Evolutionary conservation across 2,888 invertebrate species (phyloP).

Genomic region (Rhamnusium bicolor): DNA sequence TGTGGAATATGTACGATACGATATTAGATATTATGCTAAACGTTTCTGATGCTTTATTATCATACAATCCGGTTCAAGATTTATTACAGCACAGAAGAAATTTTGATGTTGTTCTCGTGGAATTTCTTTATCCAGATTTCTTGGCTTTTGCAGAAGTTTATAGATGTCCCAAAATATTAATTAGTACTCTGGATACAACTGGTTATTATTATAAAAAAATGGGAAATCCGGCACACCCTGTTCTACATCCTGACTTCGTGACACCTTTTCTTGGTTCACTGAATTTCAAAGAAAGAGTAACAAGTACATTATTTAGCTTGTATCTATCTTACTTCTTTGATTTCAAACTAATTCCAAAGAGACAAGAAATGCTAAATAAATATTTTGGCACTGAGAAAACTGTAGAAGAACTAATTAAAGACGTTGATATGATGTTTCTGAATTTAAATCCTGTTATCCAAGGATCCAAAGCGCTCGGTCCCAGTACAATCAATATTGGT

Average conservation of each 20-base stretch:
- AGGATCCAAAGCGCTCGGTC: neutral
- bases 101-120: constrained; percentile 45
- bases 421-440: constrained; percentile 1
- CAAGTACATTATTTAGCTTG: neutral
- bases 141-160: constrained; percentile 18
- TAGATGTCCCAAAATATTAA: constrained; percentile 35
- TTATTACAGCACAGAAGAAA: neutral
- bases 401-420: neutral
- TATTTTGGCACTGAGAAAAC: neutral
- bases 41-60: neutral
- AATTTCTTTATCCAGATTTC: constrained; percentile 18
- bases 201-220: neutral
- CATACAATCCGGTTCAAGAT: neutral
- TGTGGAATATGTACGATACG: neutral
- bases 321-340: neutral
- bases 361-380: neutral
- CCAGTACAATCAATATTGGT: neutral
- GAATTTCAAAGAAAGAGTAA: neutral
- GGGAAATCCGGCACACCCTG: neutral
- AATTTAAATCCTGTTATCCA: constrained; percentile 4
- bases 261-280: neutral
- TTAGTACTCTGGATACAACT: neutral
- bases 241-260: neutral
- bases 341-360: neutral
- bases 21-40: neutral